Conservation (phyloP, 1,140 invertebrate genomes). For the Lysiphlebus fabarum region DNA sequence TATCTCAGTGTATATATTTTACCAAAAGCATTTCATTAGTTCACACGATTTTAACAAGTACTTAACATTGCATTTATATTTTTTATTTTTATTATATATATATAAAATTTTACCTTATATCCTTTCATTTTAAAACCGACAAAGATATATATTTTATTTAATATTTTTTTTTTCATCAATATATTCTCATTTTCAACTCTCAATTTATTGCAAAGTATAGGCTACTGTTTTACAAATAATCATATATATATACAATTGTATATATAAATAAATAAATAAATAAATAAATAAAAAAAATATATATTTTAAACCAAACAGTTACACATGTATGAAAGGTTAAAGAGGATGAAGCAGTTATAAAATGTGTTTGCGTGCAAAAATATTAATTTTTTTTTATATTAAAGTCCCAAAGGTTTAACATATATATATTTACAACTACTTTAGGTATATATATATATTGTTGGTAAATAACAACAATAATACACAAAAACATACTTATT, state of each 20-base stretch:
- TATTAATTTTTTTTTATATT: too few relatives aligned
- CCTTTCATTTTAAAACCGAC: too few relatives aligned
- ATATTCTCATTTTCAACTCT: too few relatives aligned
- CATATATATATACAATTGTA: not conserved
- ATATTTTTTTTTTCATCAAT: too few relatives aligned
- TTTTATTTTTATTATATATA: too few relatives aligned
- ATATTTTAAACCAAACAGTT: conserved; percentile 12
- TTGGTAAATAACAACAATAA: not conserved
- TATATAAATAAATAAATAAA: not conserved
- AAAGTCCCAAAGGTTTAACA: not conserved
- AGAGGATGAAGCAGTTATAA: conserved; percentile 39
- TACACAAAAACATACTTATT: too few relatives aligned
- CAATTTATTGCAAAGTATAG: not conserved
- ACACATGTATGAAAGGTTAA: conserved; percentile 22
- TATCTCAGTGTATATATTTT: too few relatives aligned
- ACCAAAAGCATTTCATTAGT: too few relatives aligned
- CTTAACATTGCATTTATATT: too few relatives aligned
- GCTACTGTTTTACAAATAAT: conserved; percentile 2
- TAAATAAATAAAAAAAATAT: not conserved
- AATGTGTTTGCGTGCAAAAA: conserved; percentile 30
- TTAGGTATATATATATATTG: not conserved
- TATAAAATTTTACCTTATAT: too few relatives aligned
- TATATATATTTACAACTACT: not conserved
- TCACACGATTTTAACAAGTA: too few relatives aligned
- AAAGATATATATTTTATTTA: too few relatives aligned